A percentile compares a stretch with the other conserved stretches of the same genome.
These are phyloP conservation scores for Caenorhabditis imperialis DNA, from an alignment of 2,888 invertebrate genomes.

Conservation along the genomic window DNA sequence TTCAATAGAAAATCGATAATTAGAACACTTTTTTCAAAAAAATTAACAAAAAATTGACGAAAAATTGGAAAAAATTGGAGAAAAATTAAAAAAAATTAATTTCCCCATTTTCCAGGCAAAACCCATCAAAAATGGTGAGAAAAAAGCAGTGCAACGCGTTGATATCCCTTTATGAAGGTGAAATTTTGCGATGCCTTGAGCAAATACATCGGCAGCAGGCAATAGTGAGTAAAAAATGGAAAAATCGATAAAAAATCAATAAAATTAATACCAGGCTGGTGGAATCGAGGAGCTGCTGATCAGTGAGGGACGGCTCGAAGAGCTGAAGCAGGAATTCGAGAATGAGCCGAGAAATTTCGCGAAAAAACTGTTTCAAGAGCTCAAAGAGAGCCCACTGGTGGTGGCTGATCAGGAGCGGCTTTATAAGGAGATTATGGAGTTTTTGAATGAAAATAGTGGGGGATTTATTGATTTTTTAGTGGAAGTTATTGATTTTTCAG, in stretches of 20 bases:
- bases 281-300: slow-evolving; percentile 1
- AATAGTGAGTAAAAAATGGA: slow-evolving; percentile 11
- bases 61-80: no score
- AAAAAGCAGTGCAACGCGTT: slow-evolving; percentile 22
- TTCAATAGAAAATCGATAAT: no score
- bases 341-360: slow-evolving; percentile 2
- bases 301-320: slow-evolving; percentile 8
- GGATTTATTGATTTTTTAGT: no score
- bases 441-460: slow-evolving; percentile 11
- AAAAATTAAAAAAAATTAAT: no score
- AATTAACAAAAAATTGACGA: no score
- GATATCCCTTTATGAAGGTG: slow-evolving; percentile 16
- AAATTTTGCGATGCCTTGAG: slow-evolving; percentile 29
- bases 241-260: no score
- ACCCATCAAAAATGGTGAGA: slow-evolving; percentile 18
- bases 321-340: slow-evolving; percentile 2
- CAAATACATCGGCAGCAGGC: slow-evolving; percentile 21
- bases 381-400: slow-evolving; percentile 5
- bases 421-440: slow-evolving; percentile 26
- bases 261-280: slow-evolving; percentile 2
- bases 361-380: slow-evolving; percentile 9
- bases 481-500: slow-evolving; percentile 15
- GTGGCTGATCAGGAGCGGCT: slow-evolving; percentile 19
- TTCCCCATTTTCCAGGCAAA: no score
- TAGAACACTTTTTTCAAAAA: no score